Evolutionary conservation across 2,797 vertebrate genomes (phyloP), one percentile per base, ranked within the genome.

Genomic region (Petrocephalus schoutedeni): DNA sequence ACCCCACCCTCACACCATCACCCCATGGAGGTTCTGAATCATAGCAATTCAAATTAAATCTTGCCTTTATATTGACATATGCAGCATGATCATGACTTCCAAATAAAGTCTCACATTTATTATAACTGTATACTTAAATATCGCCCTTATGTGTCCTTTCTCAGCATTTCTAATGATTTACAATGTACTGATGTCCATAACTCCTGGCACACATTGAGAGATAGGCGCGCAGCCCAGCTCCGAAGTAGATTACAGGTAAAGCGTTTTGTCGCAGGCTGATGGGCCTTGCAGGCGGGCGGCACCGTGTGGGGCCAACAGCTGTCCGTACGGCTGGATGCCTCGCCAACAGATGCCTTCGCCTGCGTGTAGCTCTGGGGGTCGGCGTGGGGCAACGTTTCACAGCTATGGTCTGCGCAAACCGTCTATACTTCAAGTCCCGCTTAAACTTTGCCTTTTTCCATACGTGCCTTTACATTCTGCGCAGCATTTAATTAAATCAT

Each of bases 321-420:
- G 92, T 88, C 90, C 10, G 32, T 91, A 91, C 92, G 90, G 56
- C 92, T 93, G 92, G 92, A 92, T 91, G 90, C 90, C 88, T 12
- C 9, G 54, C 53, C 85, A 92, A 89, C 92, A 93, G 91, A 92
- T 92, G 92, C 91, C 89, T 23, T 77, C 57, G 87, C 87, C 87
- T 56, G 49, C 91, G 86, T 16, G 7, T 88, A 14, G 16, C 5
- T 3, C 28, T 23, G 54, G 36, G 64, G 58, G 23, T 23, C n/a
- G 19, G 21, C n/a, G 19, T 2, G 36, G 12, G 4, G 36, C 54
- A 23, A 8, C 23, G 36, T 54, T 45, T 16, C 64, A 14, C 49
- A 41, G 32, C 16, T 45, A 23, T 23, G 36, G 32, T 56, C 3
- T 16, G 36, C 45, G 1, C 12, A 23, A 84, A 14, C n/a, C 9